Conservation (phyloP, 2,113 vertebrate genomes). For the Romanogobio albipinnatus region DNA sequence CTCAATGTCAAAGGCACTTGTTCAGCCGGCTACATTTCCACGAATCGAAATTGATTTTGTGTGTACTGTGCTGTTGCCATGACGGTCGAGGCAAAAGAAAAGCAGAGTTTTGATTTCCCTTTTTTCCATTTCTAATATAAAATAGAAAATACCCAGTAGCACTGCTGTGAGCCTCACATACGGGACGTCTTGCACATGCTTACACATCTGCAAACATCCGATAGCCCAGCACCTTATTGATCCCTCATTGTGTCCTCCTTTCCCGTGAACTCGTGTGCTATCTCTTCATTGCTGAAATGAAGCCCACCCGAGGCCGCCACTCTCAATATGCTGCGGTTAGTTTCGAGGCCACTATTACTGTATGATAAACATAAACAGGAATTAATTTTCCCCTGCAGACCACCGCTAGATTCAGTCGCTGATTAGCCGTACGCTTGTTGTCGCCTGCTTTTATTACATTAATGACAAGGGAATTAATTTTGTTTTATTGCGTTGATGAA, state of each 20-base stretch:
- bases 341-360: constrained; percentile 31
- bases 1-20: constrained; percentile 41
- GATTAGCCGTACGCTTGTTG: constrained; percentile 49
- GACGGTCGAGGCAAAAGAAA: constrained; percentile 4
- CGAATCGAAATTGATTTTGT: constrained; percentile 39
- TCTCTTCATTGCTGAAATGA: constrained; percentile 44
- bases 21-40: constrained; percentile 24
- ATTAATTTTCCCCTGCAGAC: constrained; percentile 46
- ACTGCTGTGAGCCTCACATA: neutral
- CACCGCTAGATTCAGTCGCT: constrained; percentile 51
- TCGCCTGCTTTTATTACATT: constrained; percentile 57
- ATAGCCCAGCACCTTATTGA: neutral
- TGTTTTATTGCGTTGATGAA: constrained; percentile 58
- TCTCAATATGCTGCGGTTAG: constrained; percentile 31
- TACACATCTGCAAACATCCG: neutral
- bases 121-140: neutral
- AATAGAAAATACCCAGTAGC: neutral
- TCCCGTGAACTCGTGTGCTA: neutral
- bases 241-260: constrained; percentile 26
- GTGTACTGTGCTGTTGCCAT: constrained; percentile 35
- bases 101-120: constrained; percentile 10
- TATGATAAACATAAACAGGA: constrained; percentile 46
- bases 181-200: constrained; percentile 2
- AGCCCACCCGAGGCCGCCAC: constrained; percentile 13
- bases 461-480: constrained; percentile 63